Base-by-base conservation (phyloP, 2,113 vertebrate genomes). In the Aplodontia rufa region DNA sequence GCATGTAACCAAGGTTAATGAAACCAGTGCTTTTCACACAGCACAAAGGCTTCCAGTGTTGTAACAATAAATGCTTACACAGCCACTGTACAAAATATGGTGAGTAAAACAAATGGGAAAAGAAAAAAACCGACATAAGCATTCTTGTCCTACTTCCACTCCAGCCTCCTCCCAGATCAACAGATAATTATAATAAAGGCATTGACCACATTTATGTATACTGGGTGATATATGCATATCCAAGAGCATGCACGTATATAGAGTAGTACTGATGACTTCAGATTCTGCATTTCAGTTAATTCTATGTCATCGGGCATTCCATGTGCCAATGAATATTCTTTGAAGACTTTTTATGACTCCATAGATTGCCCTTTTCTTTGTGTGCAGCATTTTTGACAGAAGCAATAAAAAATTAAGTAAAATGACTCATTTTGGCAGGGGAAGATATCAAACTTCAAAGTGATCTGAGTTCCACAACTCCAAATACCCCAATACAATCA, bases 371-470 rank as follows among this genome's bases (percentile, higher is more conserved):
- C 51, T 64, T n/a, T 79, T 84, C 17, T 42, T 92, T 85, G 24
- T 53, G 20, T 53, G 49, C 37, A 47, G 24, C 58, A 14, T 84
- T 95, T 95, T 81, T 87, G 69, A 87, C 30, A 92, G 40, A 93
- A 13, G 32, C 45, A 8, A 51, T 79, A 79, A 62, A 90, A 92
- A 78, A 7, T 49, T 32, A 72, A 79, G 49, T 60, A 37, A 92
- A 94, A 87, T 69, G 51, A 90, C 10, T 81, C 62, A 78, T 86
- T 94, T 76, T 60, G 69, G 35, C 74, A 92, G 51, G 35, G 14
- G 58, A 92, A 95, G n/a, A 51, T 40, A 9, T 91, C 66, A 85
- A 62, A 74, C 32, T 82, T 95, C 85, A 84, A 92, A 94, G 84
- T 26, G 83, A 49, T 68, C 66, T 86, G 53, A 95, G 11, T 40